A percentile compares a stretch with the other conserved stretches of the same genome.
phyloP scores from a whole-genome alignment of 1,140 invertebrate genomes.

The Odontomachus brunneus region DNA sequence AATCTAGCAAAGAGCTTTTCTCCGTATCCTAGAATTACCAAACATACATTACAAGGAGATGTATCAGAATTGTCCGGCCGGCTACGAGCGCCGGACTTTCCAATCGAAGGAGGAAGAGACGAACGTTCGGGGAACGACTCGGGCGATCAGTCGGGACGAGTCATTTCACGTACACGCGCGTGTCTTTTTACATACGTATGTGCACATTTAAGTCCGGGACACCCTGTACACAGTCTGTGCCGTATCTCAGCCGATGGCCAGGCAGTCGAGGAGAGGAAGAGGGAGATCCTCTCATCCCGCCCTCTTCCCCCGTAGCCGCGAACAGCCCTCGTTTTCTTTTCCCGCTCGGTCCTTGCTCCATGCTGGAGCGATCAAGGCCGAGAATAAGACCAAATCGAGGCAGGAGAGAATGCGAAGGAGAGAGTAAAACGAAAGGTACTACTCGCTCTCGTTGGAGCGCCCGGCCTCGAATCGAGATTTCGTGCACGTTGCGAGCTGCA shows the following conservation, averaged over 20 bases:
- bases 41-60: too few species aligned
- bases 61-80: too few species aligned
- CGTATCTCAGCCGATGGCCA: too few species aligned
- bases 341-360: slow-evolving; percentile 65
- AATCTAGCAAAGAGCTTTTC: too few species aligned
- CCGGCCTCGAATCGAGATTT: slow-evolving; percentile 47
- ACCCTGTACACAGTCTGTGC: background rate
- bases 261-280: slow-evolving; percentile 9
- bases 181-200: background rate
- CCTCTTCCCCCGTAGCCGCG: slow-evolving; percentile 38
- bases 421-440: slow-evolving; percentile 58
- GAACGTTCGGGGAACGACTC: slow-evolving; percentile 11
- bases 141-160: background rate
- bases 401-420: slow-evolving; percentile 7
- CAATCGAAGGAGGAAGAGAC: background rate
- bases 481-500: slow-evolving; percentile 20
- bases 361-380: slow-evolving; percentile 74
- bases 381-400: slow-evolving; percentile 73
- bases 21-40: too few species aligned
- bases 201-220: background rate
- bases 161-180: background rate
- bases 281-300: slow-evolving; percentile 70
- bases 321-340: slow-evolving; percentile 61
- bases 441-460: slow-evolving; percentile 59
- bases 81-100: background rate